Conservation (phyloP, 2,113 vertebrate species). For the Crypturellus undulatus region DNA sequence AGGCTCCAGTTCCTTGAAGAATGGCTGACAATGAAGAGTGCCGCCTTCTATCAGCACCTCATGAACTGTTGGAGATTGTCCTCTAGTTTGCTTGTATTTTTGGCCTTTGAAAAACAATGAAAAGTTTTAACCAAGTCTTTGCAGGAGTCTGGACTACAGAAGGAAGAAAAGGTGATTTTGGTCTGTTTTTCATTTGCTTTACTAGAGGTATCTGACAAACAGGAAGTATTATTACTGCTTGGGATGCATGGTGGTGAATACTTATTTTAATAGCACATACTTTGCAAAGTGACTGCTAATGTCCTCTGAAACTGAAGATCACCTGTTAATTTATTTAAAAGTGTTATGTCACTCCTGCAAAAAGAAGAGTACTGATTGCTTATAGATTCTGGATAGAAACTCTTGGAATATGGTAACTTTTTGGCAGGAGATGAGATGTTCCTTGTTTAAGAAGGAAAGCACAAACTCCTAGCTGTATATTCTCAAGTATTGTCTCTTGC, state of each 20-base stretch:
- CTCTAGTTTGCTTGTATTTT: no score
- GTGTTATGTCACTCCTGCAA: background rate
- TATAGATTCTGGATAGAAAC: background rate
- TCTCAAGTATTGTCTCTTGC: background rate
- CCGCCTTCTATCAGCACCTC: background rate
- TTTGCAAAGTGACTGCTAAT: background rate
- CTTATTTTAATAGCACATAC: background rate
- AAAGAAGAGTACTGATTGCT: background rate
- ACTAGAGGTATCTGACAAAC: background rate
- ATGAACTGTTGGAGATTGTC: background rate
- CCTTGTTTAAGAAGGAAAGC: background rate
- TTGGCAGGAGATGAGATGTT: background rate
- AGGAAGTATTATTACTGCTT: background rate
- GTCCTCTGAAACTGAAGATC: background rate
- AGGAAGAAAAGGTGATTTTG: background rate
- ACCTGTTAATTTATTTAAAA: background rate
- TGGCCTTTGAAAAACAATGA: background rate
- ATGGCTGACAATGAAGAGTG: background rate
- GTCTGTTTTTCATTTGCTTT: background rate
- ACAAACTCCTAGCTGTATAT: background rate
- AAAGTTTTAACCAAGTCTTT: background rate
- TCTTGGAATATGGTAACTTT: background rate
- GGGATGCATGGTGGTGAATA: background rate
- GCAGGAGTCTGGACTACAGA: background rate
- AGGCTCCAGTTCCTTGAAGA: background rate